Percentiles rank a stretch among this genome's conserved stretches.
Evolutionary conservation across 2,888 invertebrate genomes (phyloP).

Genomic region (Beris morrisii): DNA sequence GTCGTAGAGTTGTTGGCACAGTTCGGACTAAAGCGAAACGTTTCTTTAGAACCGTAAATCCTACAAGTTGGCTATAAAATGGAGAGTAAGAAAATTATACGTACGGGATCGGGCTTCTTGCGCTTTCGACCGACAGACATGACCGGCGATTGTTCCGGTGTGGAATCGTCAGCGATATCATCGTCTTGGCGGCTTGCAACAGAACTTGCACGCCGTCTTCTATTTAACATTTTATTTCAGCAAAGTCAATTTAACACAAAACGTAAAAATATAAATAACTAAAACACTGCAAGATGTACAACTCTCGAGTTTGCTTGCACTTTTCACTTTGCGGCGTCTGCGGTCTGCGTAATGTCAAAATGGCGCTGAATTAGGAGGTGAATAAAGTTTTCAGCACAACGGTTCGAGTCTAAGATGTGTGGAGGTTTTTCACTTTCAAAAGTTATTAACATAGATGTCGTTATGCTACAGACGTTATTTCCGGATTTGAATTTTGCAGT

Average conservation of each 20-base stretch:
- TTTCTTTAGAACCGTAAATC: not conserved
- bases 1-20: slow-evolving; percentile 92
- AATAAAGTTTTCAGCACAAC: too few species aligned
- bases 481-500: too few species aligned
- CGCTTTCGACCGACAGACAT: slow-evolving; percentile 61
- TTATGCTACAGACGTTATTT: too few species aligned
- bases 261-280: not conserved
- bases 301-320: not conserved
- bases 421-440: too few species aligned
- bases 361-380: too few species aligned
- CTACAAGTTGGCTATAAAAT: not conserved
- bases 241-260: not conserved
- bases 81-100: not conserved
- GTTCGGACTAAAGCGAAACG: slow-evolving; percentile 65
- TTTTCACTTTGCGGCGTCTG: slow-evolving; percentile 4
- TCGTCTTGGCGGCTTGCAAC: slow-evolving; percentile 74
- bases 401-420: too few species aligned
- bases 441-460: too few species aligned
- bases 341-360: too few species aligned
- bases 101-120: slow-evolving; percentile 76
- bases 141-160: slow-evolving; percentile 56
- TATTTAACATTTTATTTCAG: slow-evolving; percentile 57
- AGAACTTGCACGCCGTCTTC: slow-evolving; percentile 79
- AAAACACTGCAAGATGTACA: not conserved
- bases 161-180: slow-evolving; percentile 70